A percentile compares a stretch with the other conserved stretches of the same genome.
Evolutionary conservation across 92 coral and sea anemone genomes (phyloP).

Genomic region (Pocillopora grandis): DNA sequence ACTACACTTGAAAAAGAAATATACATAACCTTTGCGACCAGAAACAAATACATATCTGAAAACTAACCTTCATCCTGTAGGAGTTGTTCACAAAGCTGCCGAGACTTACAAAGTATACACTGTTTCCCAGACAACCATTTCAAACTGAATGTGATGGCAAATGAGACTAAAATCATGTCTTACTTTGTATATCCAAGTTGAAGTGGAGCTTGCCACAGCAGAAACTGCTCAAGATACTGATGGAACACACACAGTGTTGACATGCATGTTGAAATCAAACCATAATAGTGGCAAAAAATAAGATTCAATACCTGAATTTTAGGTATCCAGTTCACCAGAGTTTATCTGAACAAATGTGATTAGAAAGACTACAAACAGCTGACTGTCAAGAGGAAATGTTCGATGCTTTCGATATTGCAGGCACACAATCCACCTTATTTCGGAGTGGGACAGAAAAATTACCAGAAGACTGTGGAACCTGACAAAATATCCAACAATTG

Average conservation of each 20-base stretch:
- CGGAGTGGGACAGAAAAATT: too few relatives aligned
- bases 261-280: too few relatives aligned
- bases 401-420: too few relatives aligned
- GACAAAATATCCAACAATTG: background rate
- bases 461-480: background rate
- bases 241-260: background rate
- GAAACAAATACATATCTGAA: background rate
- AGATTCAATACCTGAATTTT: background rate
- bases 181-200: background rate
- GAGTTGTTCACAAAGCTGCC: background rate
- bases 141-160: background rate
- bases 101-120: background rate
- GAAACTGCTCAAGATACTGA: background rate
- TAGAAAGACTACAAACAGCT: too few relatives aligned
- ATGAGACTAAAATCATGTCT: background rate
- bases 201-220: background rate
- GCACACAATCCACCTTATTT: too few relatives aligned
- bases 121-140: background rate
- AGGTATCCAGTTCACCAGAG: background rate
- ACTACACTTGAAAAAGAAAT: too few relatives aligned
- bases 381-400: too few relatives aligned
- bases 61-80: background rate
- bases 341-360: too few relatives aligned
- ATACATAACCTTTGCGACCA: background rate
- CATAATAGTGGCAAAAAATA: background rate